Conservation (phyloP, 2,113 vertebrate species). For the Triplophysa rosa region DNA sequence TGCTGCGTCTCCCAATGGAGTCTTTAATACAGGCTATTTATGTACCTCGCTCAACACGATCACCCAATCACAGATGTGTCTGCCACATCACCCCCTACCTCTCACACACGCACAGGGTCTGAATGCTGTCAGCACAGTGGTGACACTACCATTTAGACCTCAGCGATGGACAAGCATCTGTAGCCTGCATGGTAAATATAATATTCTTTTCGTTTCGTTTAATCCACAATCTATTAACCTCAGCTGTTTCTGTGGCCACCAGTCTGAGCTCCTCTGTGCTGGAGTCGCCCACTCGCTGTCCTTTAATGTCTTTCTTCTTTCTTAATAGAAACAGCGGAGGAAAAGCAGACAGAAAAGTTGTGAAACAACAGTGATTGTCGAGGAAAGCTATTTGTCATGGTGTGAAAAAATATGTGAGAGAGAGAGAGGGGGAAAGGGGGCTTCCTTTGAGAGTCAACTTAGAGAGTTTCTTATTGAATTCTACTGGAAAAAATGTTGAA, state of each 20-base stretch:
- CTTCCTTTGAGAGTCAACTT: too few relatives aligned
- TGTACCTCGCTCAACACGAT: constrained; percentile 48
- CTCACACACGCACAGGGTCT: constrained; percentile 43
- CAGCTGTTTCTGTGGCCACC: constrained; percentile 29
- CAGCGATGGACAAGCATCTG: constrained; percentile 52
- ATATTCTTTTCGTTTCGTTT: constrained; percentile 54
- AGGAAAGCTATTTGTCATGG: constrained; percentile 24
- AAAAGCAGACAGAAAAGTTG: constrained; percentile 11
- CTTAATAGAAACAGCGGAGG: neutral
- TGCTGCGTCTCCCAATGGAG: constrained; percentile 50
- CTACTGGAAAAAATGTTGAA: too few relatives aligned
- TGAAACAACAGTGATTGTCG: constrained; percentile 1
- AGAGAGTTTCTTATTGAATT: too few relatives aligned
- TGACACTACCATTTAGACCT: constrained; percentile 56
- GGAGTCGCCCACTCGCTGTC: constrained; percentile 37
- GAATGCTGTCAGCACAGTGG: constrained; percentile 54
- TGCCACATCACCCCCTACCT: constrained; percentile 12
- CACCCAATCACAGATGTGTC: constrained; percentile 53
- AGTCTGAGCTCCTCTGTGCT: constrained; percentile 34
- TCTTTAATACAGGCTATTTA: constrained; percentile 55
- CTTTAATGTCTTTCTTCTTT: constrained; percentile 40
- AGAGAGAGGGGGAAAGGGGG: neutral
- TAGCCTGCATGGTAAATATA: constrained; percentile 54
- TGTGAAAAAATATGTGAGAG: neutral
- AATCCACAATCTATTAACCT: constrained; percentile 52